Base-by-base conservation (phyloP, 2,797 vertebrate genomes). In the Delichon dasypus region DNA sequence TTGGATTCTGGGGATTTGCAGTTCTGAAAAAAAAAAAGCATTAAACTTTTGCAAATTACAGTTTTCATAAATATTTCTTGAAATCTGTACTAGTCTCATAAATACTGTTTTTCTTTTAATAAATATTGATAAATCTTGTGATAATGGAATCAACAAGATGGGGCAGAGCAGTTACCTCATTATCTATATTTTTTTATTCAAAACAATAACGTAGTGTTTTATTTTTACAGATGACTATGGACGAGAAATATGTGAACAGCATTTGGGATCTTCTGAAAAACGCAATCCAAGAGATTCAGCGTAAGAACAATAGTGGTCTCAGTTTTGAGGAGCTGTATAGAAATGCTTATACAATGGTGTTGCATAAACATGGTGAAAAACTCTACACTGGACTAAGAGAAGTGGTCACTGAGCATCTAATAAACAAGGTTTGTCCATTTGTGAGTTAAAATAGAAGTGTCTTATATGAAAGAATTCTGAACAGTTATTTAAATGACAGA, bases 251-350 rank as follows among this genome's bases (percentile, higher is more conserved):
- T 72, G 99, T 99, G 95, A 99, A 99, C 97, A 99, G 99, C 97
- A 99, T 99, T 98, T 99, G 99, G 99, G 99, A 99, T 98, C 99
- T 99, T 92, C 97, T 99, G 87, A 99, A 99, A 97, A 99, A 99
- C 67, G 99, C 99, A 97, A 99, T 99, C 96, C 99, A 99, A 98
- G 99, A 99, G 98, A 99, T 99, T 95, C 99, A 99, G 98, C 98
- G 99, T 96, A 99, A 99, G 97, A 99, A 99, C 98, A 99, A 99
- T 98, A 99, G 99, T 14, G 99, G 99, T 70, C 98, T 99, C 97
- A 99, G 99, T 97, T 99, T 99, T 91, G 99, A 99, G 98, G 99
- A 99, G 97, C 98, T 99, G 42, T 99, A 99, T 98, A 98, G 99
- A 97, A 99, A 99, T 80, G 99, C 99, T 51, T 99, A 99, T 98